Evolutionary conservation across 2,797 vertebrate genomes (phyloP), one percentile per base, ranked within the genome.

Genomic region (Notolepis coatsorum): DNA sequence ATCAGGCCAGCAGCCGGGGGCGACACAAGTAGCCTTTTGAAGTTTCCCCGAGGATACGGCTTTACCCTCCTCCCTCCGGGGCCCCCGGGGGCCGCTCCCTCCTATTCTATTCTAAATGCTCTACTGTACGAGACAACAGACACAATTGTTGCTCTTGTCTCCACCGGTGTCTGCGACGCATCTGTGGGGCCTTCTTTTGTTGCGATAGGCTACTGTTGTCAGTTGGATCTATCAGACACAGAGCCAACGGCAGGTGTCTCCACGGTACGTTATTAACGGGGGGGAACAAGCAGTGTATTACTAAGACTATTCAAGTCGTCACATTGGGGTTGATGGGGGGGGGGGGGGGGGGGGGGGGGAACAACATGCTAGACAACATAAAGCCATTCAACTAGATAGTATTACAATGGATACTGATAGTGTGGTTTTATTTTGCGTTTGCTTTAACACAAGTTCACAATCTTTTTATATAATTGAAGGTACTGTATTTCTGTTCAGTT

Each of bases 11-110:
- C 77, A 58, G 72, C 73, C 38, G 56, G 68, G 54, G n/a, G n/a
- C n/a, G n/a, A n/a, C 82, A 78, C 73, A 82, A 86, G 81, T 63
- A 80, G 73, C 58, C 83, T 76, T 86, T 86, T 86, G 80, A 90
- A 84, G 82, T 73, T 59, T 39, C n/a, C n/a, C n/a, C 33, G 73
- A 73, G 73, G 76, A 84, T 68, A 65, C 75, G 77, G 81, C 80
- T 81, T 88, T 85, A 85, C 70, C n/a, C n/a, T n/a, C n/a, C n/a
- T n/a, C n/a, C n/a, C 76, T 73, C 70, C n/a, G 52, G 65, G 68
- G 79, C 70, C 42, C 74, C 80, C 83, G 77, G 67, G 66, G 60
- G 62, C 73, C 75, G 84, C 80, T 77, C 68, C 83, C 81, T 65
- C 75, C 27, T 43, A 45, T 82, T 76, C 75, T 74, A 73, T 78